Conservation (phyloP, 2,888 invertebrate genomes). For the Selenia dentaria region DNA sequence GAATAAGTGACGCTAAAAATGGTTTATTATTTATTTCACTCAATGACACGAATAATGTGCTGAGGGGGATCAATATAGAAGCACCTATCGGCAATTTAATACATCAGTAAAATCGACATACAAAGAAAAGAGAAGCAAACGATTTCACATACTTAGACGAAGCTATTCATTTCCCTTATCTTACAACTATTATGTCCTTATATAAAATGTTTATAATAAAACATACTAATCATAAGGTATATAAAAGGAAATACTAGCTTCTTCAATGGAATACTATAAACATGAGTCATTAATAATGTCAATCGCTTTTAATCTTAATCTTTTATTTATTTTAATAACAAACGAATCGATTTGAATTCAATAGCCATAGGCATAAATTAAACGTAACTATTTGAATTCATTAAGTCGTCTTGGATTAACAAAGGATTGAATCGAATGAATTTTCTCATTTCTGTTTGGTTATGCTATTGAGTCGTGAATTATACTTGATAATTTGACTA, state of each 20-base stretch:
- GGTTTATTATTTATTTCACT: too few species aligned
- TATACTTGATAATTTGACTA: constrained; percentile 5
- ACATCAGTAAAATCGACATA: constrained; percentile 1
- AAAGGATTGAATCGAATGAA: too few species aligned
- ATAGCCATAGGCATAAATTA: constrained; percentile 36
- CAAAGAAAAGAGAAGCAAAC: background rate
- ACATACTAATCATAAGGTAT: background rate
- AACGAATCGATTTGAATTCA: constrained; percentile 38
- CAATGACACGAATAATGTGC: too few species aligned
- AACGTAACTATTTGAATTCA: constrained; percentile 26
- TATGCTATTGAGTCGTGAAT: background rate
- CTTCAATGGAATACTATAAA: constrained; percentile 21
- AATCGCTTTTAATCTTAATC: constrained; percentile 35
- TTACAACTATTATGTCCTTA: background rate
- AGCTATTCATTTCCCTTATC: background rate
- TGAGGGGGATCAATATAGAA: too few species aligned
- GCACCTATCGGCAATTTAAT: too few species aligned
- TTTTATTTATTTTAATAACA: constrained; percentile 40
- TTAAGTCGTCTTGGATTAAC: constrained; percentile 24
- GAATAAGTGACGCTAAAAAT: too few species aligned
- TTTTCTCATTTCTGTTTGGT: too few species aligned
- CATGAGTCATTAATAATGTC: constrained; percentile 37
- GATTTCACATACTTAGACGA: too few species aligned
- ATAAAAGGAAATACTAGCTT: constrained; percentile 17
- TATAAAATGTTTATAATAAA: background rate